Conservation (phyloP, 1,140 invertebrate species). For the Platyura marginata region DNA sequence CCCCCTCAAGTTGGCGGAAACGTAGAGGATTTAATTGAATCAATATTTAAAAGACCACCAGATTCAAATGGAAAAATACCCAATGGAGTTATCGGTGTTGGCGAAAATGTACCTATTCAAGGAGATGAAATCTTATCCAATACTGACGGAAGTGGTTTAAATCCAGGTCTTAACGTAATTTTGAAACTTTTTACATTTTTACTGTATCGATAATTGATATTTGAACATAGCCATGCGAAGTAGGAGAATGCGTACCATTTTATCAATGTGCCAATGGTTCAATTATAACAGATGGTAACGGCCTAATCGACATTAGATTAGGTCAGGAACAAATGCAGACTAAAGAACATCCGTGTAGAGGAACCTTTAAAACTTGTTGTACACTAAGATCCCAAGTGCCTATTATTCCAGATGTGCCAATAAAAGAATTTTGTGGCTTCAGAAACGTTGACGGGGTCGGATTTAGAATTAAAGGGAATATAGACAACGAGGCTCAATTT, state of each 20-base stretch:
- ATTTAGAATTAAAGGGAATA: conserved; percentile 41
- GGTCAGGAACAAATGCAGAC: conserved; percentile 1
- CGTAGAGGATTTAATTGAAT: too few species aligned
- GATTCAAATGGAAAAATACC: too few species aligned
- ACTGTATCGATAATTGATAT: too few species aligned
- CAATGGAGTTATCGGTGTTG: too few species aligned
- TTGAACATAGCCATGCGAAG: conserved; percentile 1
- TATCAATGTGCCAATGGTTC: conserved; percentile 42
- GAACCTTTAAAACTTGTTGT: conserved; percentile 36
- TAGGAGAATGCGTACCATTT: conserved; percentile 32
- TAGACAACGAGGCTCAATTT: conserved; percentile 35
- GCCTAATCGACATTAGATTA: conserved; percentile 54
- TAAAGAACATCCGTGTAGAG: conserved; percentile 25
- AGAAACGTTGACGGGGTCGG: conserved; percentile 41
- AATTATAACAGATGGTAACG: conserved; percentile 42
- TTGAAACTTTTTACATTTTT: too few species aligned
- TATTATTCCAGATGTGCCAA: conserved; percentile 11
- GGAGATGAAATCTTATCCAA: too few species aligned
- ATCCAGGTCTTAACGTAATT: too few species aligned
- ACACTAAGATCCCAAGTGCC: conserved; percentile 8
- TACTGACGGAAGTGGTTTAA: too few species aligned
- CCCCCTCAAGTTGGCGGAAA: too few species aligned
- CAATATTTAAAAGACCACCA: too few species aligned
- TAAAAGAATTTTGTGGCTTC: conserved; percentile 29
- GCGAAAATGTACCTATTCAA: too few species aligned